Percentiles rank a stretch among this genome's conserved stretches.
Evolutionary conservation across 1,140 invertebrate genomes (phyloP).

Genomic region (Brachionus calyciflorus): DNA sequence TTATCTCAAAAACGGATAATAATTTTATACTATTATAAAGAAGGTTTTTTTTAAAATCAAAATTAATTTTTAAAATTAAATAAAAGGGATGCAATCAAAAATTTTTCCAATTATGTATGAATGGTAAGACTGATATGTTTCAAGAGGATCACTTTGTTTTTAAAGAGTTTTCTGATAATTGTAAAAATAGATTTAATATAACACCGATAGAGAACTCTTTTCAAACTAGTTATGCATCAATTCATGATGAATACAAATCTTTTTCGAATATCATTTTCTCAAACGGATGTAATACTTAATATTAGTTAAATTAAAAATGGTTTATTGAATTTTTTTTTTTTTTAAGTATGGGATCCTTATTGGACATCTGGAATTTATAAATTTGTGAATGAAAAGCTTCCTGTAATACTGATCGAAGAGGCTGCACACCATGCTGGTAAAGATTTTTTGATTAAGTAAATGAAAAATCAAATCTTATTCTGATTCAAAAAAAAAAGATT

Average conservation of each 20-base stretch:
- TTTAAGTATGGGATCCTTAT: slow-evolving; percentile 73
- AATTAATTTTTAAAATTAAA: neutral
- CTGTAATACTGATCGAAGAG: slow-evolving; percentile 68
- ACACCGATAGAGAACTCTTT: neutral
- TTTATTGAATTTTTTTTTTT: neutral
- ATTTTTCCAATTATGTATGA: slow-evolving; percentile 6
- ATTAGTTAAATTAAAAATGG: neutral
- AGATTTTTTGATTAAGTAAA: slow-evolving; percentile 66
- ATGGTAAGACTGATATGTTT: slow-evolving; percentile 10
- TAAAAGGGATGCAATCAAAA: slow-evolving; percentile 13
- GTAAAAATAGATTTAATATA: slow-evolving; percentile 10
- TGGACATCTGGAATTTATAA: slow-evolving; percentile 78
- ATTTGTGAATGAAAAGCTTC: slow-evolving; percentile 73
- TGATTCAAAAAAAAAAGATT: slow-evolving; percentile 62
- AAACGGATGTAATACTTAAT: slow-evolving; percentile 3
- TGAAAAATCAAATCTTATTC: slow-evolving; percentile 81
- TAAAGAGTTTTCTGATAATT: slow-evolving; percentile 13
- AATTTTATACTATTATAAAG: neutral
- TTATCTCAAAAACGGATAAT: too few species aligned
- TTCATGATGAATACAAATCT: slow-evolving; percentile 15
- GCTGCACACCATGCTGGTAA: slow-evolving; percentile 63
- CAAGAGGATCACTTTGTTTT: neutral
- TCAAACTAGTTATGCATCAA: neutral
- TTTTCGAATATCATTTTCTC: slow-evolving; percentile 23
- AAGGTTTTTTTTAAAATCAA: neutral